Percentiles rank a stretch among this genome's conserved stretches.
These are phyloP conservation scores for Pristionchus fissidentatus DNA, from an alignment of 2,888 invertebrate species.

Conservation along the genomic window DNA sequence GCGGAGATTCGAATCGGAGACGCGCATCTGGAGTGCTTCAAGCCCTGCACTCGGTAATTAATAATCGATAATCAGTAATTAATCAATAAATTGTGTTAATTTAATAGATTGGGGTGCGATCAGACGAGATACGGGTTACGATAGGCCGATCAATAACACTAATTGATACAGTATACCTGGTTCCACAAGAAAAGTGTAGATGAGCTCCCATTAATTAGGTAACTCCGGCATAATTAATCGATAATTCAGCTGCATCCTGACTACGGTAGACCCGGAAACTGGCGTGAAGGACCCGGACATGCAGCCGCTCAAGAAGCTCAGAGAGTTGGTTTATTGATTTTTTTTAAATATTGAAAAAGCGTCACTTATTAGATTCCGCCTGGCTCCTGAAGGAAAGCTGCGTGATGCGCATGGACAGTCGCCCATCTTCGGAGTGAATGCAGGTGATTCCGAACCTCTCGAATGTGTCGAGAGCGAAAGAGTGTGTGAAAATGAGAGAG, in stretches of 20 bases:
- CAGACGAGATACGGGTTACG: too few species aligned
- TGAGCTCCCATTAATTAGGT: too few species aligned
- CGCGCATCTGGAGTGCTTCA: slow-evolving; percentile 68
- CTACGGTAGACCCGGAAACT: slow-evolving; percentile 60
- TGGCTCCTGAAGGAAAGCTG: slow-evolving; percentile 62
- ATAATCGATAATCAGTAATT: too few species aligned
- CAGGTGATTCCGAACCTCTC: slow-evolving; percentile 48
- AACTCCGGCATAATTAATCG: neutral
- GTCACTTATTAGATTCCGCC: slow-evolving; percentile 55
- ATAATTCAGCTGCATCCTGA: slow-evolving; percentile 57
- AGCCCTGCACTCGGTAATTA: slow-evolving; percentile 71
- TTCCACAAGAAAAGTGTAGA: too few species aligned
- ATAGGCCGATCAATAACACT: too few species aligned
- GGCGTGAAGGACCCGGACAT: slow-evolving; percentile 59
- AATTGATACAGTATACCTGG: too few species aligned
- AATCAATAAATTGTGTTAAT: too few species aligned
- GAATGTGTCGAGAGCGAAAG: too few species aligned
- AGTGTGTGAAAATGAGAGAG: too few species aligned
- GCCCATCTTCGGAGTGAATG: slow-evolving; percentile 66
- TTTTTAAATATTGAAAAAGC: neutral
- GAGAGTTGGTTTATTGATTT: slow-evolving; percentile 52
- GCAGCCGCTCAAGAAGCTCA: slow-evolving; percentile 63
- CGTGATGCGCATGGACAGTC: slow-evolving; percentile 58
- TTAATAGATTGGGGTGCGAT: too few species aligned
- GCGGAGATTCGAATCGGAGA: slow-evolving; percentile 67